Conservation (phyloP, 2,888 invertebrate species). For the Myopa testacea region DNA sequence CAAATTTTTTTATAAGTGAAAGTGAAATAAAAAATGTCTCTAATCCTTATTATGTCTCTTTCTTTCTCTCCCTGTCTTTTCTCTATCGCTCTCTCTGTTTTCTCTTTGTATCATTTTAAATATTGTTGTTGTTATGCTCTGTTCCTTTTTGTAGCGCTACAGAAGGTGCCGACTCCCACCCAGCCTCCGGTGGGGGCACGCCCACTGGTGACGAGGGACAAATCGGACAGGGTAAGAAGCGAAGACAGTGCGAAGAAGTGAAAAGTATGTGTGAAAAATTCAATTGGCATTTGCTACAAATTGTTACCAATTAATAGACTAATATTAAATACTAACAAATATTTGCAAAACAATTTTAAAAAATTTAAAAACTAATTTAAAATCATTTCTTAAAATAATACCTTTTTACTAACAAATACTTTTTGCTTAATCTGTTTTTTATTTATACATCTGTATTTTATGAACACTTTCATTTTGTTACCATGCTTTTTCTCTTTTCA, state of each 20-base stretch:
- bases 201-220: conserved; percentile 82
- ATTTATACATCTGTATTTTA: background rate
- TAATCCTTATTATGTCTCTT: background rate
- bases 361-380: too few species aligned
- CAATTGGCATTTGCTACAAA: conserved; percentile 55
- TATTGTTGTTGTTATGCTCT: conserved; percentile 41
- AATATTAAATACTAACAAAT: conserved; percentile 36
- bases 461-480: background rate
- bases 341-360: background rate
- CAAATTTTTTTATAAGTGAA: background rate
- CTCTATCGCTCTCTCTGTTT: conserved; percentile 45
- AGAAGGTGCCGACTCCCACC: conserved; percentile 90
- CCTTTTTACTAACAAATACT: conserved; percentile 26
- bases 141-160: conserved; percentile 77
- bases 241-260: conserved; percentile 48
- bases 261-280: conserved; percentile 63
- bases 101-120: conserved; percentile 27
- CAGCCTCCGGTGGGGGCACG: conserved; percentile 80
- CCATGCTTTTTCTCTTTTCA: background rate
- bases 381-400: too few species aligned
- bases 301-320: conserved; percentile 32
- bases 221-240: conserved; percentile 77
- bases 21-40: background rate
- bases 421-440: conserved; percentile 14
- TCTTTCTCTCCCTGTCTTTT: background rate